phyloP scores from a whole-genome alignment of 2,113 vertebrate species.

The Xiphias gladius region DNA sequence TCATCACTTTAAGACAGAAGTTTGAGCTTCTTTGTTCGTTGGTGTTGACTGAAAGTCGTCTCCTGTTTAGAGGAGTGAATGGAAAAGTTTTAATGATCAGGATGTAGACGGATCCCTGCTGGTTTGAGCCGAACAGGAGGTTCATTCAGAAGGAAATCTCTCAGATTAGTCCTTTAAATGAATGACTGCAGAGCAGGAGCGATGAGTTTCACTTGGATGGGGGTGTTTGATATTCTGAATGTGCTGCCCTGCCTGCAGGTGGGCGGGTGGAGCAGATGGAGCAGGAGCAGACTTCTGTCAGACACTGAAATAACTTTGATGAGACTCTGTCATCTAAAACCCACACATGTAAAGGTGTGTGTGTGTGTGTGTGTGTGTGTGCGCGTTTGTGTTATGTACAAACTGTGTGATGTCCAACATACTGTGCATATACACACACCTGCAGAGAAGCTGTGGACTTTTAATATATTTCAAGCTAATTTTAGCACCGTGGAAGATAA shows the following conservation, averaged over 20 bases:
- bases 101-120: constrained; percentile 24
- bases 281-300: neutral
- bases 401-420: neutral
- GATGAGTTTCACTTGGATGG: neutral
- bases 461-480: neutral
- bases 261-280: constrained; percentile 12
- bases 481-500: neutral
- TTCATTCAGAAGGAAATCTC: neutral
- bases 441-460: neutral
- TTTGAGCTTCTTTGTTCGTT: neutral
- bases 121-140: neutral
- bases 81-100: constrained; percentile 17
- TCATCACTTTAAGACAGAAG: neutral
- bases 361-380: neutral
- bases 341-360: neutral
- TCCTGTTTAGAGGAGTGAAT: constrained; percentile 5
- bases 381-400: neutral
- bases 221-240: neutral
- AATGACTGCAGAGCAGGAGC: neutral
- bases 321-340: neutral
- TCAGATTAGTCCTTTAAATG: constrained; percentile 1
- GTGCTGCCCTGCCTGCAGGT: neutral
- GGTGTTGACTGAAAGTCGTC: neutral
- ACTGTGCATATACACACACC: constrained; percentile 1
- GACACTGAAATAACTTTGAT: neutral